A percentile compares a stretch with the other conserved stretches of the same genome.
These are phyloP conservation scores for Liopterus haemorrhoidalis DNA, from an alignment of 2,888 invertebrate genomes.

Conservation along the genomic window DNA sequence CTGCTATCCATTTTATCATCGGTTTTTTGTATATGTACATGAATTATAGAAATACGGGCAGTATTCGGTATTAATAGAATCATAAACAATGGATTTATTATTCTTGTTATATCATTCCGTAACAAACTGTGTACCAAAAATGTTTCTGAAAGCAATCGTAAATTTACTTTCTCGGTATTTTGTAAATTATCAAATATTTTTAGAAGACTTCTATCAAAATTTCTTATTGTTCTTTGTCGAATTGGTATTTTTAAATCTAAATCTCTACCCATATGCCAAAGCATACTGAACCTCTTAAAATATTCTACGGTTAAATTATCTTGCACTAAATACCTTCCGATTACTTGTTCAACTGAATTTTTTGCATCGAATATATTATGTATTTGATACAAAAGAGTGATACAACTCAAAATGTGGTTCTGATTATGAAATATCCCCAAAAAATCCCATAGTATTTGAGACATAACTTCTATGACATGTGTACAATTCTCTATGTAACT, in stretches of 20 bases:
- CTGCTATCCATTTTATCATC: conserved; percentile 42
- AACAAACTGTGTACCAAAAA: conserved; percentile 71
- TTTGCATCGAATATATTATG: conserved; percentile 61
- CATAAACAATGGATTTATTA: conserved; percentile 70
- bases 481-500: conserved; percentile 62
- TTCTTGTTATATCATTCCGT: conserved; percentile 68
- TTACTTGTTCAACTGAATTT: conserved; percentile 63
- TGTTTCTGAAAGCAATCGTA: conserved; percentile 61
- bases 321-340: conserved; percentile 50
- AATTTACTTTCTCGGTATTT: conserved; percentile 51
- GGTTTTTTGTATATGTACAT: conserved; percentile 58
- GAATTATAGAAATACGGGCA: conserved; percentile 73
- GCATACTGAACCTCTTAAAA: conserved; percentile 58
- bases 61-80: conserved; percentile 74
- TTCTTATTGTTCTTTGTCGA: conserved; percentile 45
- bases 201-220: conserved; percentile 62
- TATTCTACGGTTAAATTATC: conserved; percentile 51
- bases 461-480: conserved; percentile 61
- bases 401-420: conserved; percentile 55
- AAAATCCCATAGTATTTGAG: conserved; percentile 66
- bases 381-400: conserved; percentile 68
- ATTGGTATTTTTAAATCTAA: conserved; percentile 50
- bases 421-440: conserved; percentile 53
- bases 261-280: conserved; percentile 75
- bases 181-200: conserved; percentile 67